Conservation (phyloP, 2,888 invertebrate genomes). For the Xylophagus ater region DNA sequence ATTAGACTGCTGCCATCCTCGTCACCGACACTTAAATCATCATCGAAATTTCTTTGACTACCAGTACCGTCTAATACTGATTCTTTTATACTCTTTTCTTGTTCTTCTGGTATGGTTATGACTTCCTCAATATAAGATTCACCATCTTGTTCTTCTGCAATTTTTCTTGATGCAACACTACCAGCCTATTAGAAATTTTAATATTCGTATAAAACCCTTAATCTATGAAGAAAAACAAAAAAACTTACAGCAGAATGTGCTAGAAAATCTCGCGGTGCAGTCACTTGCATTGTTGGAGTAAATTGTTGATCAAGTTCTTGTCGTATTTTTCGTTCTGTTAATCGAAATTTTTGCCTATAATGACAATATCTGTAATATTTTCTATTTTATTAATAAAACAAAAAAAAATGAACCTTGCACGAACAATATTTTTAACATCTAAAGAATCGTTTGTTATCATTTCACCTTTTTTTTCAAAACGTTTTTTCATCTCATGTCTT, state of each 20-base stretch:
- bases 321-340: constrained; percentile 30
- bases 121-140: too few species aligned
- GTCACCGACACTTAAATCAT: constrained; percentile 1
- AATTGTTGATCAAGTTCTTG: constrained; percentile 25
- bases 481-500: constrained; percentile 31
- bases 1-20: neutral
- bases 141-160: too few species aligned
- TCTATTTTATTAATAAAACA: neutral
- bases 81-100: neutral
- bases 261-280: constrained; percentile 7
- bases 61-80: neutral
- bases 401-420: constrained; percentile 26
- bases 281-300: constrained; percentile 1
- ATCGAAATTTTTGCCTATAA: constrained; percentile 31
- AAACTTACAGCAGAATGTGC: constrained; percentile 5
- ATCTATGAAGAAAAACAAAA: neutral
- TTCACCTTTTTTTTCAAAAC: constrained; percentile 25
- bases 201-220: neutral
- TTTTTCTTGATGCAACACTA: constrained; percentile 10
- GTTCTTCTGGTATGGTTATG: neutral
- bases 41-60: constrained; percentile 2
- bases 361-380: neutral
- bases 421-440: constrained; percentile 31
- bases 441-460: constrained; percentile 30
- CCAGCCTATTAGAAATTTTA: constrained; percentile 7